Base-by-base conservation (phyloP, 1,140 invertebrate genomes). In the Venturia canescens region DNA sequence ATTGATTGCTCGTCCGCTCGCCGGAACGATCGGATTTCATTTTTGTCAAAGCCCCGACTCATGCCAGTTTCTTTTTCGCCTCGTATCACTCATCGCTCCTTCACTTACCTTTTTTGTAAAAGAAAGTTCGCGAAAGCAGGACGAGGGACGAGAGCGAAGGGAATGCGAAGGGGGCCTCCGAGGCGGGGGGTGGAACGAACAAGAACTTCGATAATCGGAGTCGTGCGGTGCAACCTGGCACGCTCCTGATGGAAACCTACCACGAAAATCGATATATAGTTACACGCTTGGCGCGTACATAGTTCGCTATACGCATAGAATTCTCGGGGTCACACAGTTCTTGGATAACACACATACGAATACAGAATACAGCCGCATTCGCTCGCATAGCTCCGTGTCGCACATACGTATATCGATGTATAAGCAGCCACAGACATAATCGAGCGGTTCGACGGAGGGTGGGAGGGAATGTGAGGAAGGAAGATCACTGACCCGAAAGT, bases 231-330 rank as follows among this genome's bases (percentile, higher is more conserved):
- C 50, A 31, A 77, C 66, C 80, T 57, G 72, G 80, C 26, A 31
- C 57, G 74, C 66, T 79, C 72, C n/a, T 69, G 44, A 72, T 63
- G 74, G 50, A 60, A 34, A 38, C 50, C 53, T 38, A 75, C 79
- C 79, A 81, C 83, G 84, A 81, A 84, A 85, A 74, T 83, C 83
- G 75, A 79, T 69, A 63, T 67, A 69, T 31, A 69, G 77, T 53
- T 66, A 77, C 75, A 44, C 31, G 34, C 6, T 63, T 53, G 72
- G 57, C 34, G 57, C 31, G n/a, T 69, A 69, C 29, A 69, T 34
- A 63, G 57, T 60, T 44, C 15, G n/a, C 3, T 69, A 66, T 77
- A 77, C 75, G 74, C 74, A 76, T 63, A 76, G 21, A 34, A 76
- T 76, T 76, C 53, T 63, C 23, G 74, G 50, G 50, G 29, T 76